phyloP scores from a whole-genome alignment of 1,140 invertebrate species.

The Telenomus remus region DNA sequence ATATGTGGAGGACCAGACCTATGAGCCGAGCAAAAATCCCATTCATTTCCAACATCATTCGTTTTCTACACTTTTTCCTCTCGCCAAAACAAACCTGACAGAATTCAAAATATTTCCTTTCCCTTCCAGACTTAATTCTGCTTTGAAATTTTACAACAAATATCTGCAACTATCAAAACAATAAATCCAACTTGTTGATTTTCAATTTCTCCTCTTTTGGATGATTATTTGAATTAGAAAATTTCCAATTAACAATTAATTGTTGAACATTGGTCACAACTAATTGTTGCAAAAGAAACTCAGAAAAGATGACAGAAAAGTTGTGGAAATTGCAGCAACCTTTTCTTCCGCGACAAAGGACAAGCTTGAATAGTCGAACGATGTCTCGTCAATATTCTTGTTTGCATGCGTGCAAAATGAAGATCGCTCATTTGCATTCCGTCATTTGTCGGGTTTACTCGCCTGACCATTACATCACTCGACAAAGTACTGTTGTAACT shows the following conservation, averaged over 20 bases:
- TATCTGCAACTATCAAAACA: too few relatives aligned
- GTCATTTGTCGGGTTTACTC: conserved; percentile 27
- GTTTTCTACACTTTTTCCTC: too few relatives aligned
- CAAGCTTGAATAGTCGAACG: conserved; percentile 11
- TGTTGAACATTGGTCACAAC: conserved; percentile 26
- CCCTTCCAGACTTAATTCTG: too few relatives aligned
- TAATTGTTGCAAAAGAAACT: conserved; percentile 34
- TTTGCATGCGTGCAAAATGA: conserved; percentile 30
- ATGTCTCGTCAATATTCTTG: conserved; percentile 34
- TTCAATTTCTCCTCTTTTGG: too few relatives aligned
- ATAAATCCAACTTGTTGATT: too few relatives aligned
- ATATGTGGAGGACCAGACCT: conserved; percentile 3
- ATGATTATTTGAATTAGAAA: too few relatives aligned
- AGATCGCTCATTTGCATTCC: conserved; percentile 26
- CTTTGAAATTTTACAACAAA: too few relatives aligned
- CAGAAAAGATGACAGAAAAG: conserved; percentile 16
- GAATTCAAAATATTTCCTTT: too few relatives aligned
- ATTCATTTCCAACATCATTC: too few relatives aligned
- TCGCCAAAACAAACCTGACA: too few relatives aligned
- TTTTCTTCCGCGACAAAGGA: conserved; percentile 30
- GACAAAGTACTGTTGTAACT: conserved; percentile 15
- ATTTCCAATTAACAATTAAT: not conserved
- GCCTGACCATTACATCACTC: conserved; percentile 15
- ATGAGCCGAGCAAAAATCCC: too few relatives aligned
- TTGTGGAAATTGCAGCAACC: conserved; percentile 30